Evolutionary conservation across 2,888 invertebrate species (phyloP), one percentile per base, ranked within the genome.

Genomic region (Arrhopalites spinosus): DNA sequence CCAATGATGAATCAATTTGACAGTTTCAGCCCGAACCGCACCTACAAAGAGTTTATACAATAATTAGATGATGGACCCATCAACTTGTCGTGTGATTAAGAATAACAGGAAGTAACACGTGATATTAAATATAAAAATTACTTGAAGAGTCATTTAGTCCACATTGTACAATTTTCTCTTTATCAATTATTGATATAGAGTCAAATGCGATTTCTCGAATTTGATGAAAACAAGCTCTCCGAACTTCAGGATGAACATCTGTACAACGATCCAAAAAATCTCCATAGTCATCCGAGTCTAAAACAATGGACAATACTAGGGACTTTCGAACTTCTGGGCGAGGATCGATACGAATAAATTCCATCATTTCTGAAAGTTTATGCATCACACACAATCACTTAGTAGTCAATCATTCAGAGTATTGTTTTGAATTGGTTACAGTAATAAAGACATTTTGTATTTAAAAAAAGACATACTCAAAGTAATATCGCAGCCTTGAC

Each of bases 321-420:
- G 75, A 50, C 25, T 64, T 61, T 45, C 75, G 20, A 1, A 75
- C 75, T 63, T 75, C 75, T 50, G 75, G 75, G 1, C 64, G 68
- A n/a, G 69, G 75, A 63, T 75, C 75, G 2, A 75, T 61, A 29
- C 75, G 59, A 11, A 75, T 75, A 45, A 75, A 75, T 56, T 75
- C 69, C 75, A 75, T 75, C 75, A 75, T 75, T 69, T 70, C 75
- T 75, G 45, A 7, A 50, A 30, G 23, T 15, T 61, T 61, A 29
- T 23, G 29, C 5, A 20, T 45, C 7, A n/a, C n/a, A n/a, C n/a
- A n/a, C n/a, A n/a, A n/a, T n/a, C n/a, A n/a, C n/a, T 36, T 36
- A 36, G 11, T 36, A 36, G 11, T 7, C 3, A 36, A 36, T 36
- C 36, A 36, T 36, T 36, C 36, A 36, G 11, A 36, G n/a, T n/a